Percentiles rank a stretch among this genome's conserved stretches.
These are phyloP conservation scores for Alviniconcha marisindica DNA, from an alignment of 1,140 invertebrate species.

Conservation along the genomic window DNA sequence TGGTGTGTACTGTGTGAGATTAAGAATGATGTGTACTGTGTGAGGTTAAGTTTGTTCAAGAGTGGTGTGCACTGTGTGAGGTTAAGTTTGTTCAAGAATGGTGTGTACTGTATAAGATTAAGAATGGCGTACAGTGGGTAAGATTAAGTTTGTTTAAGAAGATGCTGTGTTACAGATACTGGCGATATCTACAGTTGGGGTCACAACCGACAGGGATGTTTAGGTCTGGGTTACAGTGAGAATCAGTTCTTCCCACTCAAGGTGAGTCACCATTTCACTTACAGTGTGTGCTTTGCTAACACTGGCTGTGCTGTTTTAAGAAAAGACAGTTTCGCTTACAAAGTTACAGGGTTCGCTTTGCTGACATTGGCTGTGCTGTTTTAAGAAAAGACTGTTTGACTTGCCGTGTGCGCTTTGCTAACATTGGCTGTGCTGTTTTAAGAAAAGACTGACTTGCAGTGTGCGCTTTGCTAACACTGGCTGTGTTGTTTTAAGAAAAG, in stretches of 20 bases:
- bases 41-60: too few relatives aligned
- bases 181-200: conserved; percentile 95
- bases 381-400: too few relatives aligned
- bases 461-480: background rate
- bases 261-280: conserved; percentile 76
- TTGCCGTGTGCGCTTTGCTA: background rate
- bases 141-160: background rate
- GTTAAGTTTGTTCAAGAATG: background rate
- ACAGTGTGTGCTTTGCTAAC: background rate
- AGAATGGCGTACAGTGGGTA: background rate
- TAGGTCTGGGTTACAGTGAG: conserved; percentile 87
- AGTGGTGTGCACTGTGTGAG: background rate
- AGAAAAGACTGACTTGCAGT: background rate
- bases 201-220: conserved; percentile 86
- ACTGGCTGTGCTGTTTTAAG: background rate
- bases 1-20: too few relatives aligned
- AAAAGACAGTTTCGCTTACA: too few relatives aligned
- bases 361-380: background rate
- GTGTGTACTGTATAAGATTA: background rate
- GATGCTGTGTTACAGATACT: conserved; percentile 55
- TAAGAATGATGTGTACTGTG: too few relatives aligned
- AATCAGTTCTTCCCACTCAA: conserved; percentile 94
- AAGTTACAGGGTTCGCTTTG: too few relatives aligned
- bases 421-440: background rate
- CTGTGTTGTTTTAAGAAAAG: background rate